A percentile compares a stretch with the other conserved stretches of the same genome.
phyloP scores from a whole-genome alignment of 2,113 vertebrate species.

The Pelusios castaneus region DNA sequence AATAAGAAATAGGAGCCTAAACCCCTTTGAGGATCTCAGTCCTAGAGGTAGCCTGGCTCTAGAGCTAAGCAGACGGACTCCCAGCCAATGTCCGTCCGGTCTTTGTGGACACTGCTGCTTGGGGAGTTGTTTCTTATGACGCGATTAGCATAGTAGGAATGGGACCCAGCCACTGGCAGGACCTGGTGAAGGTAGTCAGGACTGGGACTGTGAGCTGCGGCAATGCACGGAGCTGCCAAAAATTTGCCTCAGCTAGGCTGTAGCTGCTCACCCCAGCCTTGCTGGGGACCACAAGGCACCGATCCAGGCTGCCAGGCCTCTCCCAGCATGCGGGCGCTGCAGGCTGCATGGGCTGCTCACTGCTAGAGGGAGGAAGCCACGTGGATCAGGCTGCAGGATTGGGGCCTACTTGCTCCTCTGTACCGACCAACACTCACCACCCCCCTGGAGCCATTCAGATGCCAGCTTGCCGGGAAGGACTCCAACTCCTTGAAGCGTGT shows the following conservation, averaged over 20 bases:
- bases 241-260: neutral
- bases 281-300: neutral
- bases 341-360: neutral
- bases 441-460: too few species aligned
- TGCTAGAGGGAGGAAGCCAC: neutral
- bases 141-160: too few species aligned
- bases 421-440: neutral
- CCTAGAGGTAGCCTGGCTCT: neutral
- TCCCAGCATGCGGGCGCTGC: neutral
- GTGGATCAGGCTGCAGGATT: neutral
- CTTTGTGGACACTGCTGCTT: neutral
- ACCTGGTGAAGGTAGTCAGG: too few species aligned
- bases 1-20: neutral
- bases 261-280: neutral
- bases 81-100: neutral
- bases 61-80: too few species aligned
- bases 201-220: too few species aligned
- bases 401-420: neutral
- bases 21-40: neutral
- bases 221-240: neutral
- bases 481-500: neutral
- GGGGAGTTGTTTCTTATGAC: neutral
- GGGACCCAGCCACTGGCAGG: neutral
- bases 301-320: neutral
- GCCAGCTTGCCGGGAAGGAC: neutral